Conservation (phyloP, 2,113 vertebrate genomes). For the Hyla sarda region DNA sequence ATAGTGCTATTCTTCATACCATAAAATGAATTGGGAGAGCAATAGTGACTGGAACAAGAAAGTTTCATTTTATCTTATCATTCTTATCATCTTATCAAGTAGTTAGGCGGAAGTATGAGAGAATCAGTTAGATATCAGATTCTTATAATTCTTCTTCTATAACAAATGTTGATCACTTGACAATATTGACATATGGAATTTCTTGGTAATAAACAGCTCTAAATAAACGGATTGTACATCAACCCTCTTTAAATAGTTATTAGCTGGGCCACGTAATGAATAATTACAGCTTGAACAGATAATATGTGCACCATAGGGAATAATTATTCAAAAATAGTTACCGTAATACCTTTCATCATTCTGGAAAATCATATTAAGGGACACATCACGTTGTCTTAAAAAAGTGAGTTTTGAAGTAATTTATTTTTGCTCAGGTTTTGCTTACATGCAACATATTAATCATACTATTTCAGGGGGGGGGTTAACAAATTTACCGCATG, state of each 20-base stretch:
- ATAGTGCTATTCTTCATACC: slow-evolving; percentile 58
- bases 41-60: background rate
- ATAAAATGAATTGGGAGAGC: background rate
- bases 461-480: no score
- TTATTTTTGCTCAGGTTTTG: no score
- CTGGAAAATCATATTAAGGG: no score
- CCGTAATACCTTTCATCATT: no score
- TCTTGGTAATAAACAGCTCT: background rate
- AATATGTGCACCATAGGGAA: background rate
- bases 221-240: background rate
- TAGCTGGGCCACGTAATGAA: background rate
- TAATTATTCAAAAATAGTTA: background rate
- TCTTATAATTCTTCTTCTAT: background rate
- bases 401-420: no score
- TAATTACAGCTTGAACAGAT: background rate
- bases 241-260: background rate
- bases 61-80: background rate
- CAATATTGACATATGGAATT: background rate
- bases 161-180: no score
- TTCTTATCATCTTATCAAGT: background rate
- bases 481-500: no score
- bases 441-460: no score
- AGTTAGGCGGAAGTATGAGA: background rate
- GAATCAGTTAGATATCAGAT: background rate
- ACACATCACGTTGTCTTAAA: no score